These are phyloP conservation scores for Syrmaticus mikado DNA, from an alignment of 2,113 vertebrate species.

Conservation along the genomic window DNA sequence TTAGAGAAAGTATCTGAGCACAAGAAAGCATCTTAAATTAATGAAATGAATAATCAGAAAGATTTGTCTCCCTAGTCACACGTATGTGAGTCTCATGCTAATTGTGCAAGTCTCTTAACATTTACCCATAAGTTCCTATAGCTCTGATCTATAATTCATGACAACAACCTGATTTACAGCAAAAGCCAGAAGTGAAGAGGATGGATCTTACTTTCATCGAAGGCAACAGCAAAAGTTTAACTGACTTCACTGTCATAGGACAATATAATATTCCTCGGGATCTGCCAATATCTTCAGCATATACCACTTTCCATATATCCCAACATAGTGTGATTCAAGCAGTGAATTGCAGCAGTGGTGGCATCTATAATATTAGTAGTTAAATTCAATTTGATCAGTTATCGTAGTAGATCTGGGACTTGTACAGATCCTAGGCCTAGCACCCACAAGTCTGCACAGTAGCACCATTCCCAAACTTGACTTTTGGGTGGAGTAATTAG, in stretches of 20 bases:
- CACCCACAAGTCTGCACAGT: neutral
- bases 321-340: neutral
- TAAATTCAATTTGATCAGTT: neutral
- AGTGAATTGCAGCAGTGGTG: neutral
- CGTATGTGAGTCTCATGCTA: neutral
- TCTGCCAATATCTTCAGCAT: neutral
- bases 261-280: neutral
- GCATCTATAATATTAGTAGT: neutral
- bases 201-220: neutral
- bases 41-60: slow-evolving; percentile 7
- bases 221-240: neutral
- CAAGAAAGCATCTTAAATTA: neutral
- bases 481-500: neutral
- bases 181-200: neutral
- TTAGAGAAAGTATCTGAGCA: neutral
- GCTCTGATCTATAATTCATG: slow-evolving; percentile 26
- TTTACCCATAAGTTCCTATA: neutral
- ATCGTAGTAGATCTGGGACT: neutral
- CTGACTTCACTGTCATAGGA: neutral
- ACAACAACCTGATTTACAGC: slow-evolving; percentile 12
- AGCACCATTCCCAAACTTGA: neutral
- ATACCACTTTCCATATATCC: neutral
- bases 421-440: neutral
- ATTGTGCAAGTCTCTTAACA: slow-evolving; percentile 1
- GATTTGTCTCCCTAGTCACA: neutral